Base-by-base conservation (phyloP, 2,888 invertebrate species). In the Eupithecia subfuscata region DNA sequence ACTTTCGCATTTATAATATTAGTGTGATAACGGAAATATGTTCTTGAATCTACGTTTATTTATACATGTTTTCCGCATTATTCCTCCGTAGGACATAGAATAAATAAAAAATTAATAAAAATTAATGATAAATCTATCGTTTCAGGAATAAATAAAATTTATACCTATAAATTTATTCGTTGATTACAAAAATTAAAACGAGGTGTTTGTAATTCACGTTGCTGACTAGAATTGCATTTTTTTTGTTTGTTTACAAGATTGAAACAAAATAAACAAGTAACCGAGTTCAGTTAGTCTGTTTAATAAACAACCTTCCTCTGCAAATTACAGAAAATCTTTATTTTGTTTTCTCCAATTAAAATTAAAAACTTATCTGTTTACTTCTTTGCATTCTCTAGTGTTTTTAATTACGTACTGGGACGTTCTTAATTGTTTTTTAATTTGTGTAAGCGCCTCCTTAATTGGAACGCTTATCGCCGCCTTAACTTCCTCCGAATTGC, bases 351-450 rank as follows among this genome's bases (percentile, higher is more conserved):
- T 69, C 70, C 69, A 71, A 71, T 77, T 72, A 74, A 72, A 74
- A 73, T 74, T 78, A 69, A 74, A 75, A 75, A 74, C 74, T 69
- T 67, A 72, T 71, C 67, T 77, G 72, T 76, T 75, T 74, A 70
- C 72, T 74, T 75, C 64, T 68, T 40, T 75, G 73, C 73, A 77
- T 75, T 77, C 68, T 75, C 75, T 80, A 80, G 81, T 83, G 84
- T 83, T 81, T 84, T 86, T 82, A 85, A 86, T 86, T 84, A 84
- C 80, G 80, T 76, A 76, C 75, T 69, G 79, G 81, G 81, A 82
- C 78, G 80, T 79, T 78, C 80, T 81, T 76, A 82, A 84, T 82
- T 84, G 85, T 84, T 84, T 82, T 84, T 83, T 82, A 83, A 81
- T 82, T 81, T 80, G 82, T 78, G 83, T 81, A 80, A 82, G 80